phyloP scores from a whole-genome alignment of 2,113 vertebrate genomes.

The Cyprinus carpio region DNA sequence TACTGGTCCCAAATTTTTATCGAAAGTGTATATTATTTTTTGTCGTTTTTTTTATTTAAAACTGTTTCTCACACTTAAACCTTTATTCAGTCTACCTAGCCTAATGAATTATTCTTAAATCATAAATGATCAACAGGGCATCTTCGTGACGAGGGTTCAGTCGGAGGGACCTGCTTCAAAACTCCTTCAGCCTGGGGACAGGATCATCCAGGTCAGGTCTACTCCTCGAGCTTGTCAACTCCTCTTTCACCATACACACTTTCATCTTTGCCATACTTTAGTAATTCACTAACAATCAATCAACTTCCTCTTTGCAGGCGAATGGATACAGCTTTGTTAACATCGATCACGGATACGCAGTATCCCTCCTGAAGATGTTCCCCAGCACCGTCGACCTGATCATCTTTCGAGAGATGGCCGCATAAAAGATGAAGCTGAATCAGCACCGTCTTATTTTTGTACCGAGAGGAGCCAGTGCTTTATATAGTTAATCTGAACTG shows the following conservation, averaged over 20 bases:
- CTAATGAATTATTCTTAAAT: neutral
- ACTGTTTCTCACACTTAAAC: neutral
- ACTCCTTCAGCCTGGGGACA: constrained; percentile 94
- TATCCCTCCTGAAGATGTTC: constrained; percentile 96
- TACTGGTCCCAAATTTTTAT: too few species aligned
- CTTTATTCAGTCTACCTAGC: neutral
- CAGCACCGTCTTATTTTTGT: constrained; percentile 86
- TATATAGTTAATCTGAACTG: constrained; percentile 68
- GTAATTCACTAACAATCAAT: neutral
- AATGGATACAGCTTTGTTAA: constrained; percentile 96
- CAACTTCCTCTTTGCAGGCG: constrained; percentile 71
- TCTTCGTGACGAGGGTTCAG: constrained; percentile 97
- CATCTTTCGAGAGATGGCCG: constrained; percentile 88
- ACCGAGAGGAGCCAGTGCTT: constrained; percentile 77
- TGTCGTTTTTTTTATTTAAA: too few species aligned
- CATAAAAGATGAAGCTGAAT: constrained; percentile 66
- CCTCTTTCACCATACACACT: neutral
- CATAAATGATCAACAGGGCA: constrained; percentile 78
- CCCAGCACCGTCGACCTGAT: constrained; percentile 91
- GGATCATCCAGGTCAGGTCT: constrained; percentile 84
- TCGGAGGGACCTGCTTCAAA: constrained; percentile 94
- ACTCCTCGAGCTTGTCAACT: neutral
- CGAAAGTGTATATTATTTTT: too few species aligned
- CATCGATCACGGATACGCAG: constrained; percentile 94
- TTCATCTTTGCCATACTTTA: neutral